Evolutionary conservation across 2,888 invertebrate species (phyloP), one percentile per base, ranked within the genome.

Genomic region (Galerucella calmariensis): DNA sequence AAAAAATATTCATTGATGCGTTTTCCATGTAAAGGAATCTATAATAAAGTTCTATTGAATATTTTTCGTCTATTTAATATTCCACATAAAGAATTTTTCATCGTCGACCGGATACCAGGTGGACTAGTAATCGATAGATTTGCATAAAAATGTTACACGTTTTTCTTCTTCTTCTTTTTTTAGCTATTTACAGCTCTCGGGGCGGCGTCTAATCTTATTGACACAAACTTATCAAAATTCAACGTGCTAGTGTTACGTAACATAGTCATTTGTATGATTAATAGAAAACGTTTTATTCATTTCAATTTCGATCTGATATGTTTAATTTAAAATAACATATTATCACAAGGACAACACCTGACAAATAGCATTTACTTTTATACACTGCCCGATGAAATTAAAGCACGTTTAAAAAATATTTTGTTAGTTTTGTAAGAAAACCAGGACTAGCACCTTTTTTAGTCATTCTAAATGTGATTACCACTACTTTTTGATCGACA

Each of bases 101-200:
- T 73, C 53, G 41, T 72, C 53, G 56, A 48, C 77, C 79, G 79
- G 77, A 79, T 77, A 79, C 79, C 79, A 79, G 79, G 79, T 79
- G 77, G 75, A 75, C 70, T 75, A 76, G 67, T 68, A 75, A 76
- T 76, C 74, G 76, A 65, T 74, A 71, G 67, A 79, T 79, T 79
- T 77, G 70, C 76, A 79, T 79, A 77, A 77, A 78, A 76, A 76
- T 79, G 76, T 41, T 35, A 62, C 62, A 56, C 58, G 68, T 74
- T 61, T 65, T 35, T 63, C 27, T 63, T 53, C 65, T 61, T 41
- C 35, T 8, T 41, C 20, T 41, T 35, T 35, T 69, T 61, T 27
- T 53, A 62, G 62, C 41, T 69, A 53, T 24, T 69, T 41, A 63
- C 53, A 63, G 61, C 14, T 16, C 8, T 56, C 56, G 20, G 56